phyloP scores from a whole-genome alignment of 2,113 vertebrate genomes.

The Tringa solitaria region DNA sequence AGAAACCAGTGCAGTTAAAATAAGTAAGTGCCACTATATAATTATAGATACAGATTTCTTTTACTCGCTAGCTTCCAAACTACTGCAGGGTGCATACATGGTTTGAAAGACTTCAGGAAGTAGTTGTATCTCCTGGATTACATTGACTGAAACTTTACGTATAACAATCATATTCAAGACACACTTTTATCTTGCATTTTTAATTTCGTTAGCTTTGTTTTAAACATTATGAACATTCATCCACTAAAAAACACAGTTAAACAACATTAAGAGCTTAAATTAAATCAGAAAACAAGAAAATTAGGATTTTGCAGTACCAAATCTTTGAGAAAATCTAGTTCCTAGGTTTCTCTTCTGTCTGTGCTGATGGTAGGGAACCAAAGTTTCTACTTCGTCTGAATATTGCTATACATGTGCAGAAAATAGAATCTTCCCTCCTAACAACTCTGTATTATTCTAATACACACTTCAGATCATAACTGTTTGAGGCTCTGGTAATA shows the following conservation, averaged over 20 bases:
- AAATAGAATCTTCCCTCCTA: not conserved
- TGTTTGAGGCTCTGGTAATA: not conserved
- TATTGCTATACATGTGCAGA: not conserved
- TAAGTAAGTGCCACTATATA: not conserved
- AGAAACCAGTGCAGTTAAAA: not conserved
- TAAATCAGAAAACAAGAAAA: not conserved
- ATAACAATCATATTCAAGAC: not conserved
- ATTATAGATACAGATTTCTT: not conserved
- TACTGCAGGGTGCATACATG: not conserved
- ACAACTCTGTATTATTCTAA: not conserved
- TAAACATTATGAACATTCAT: not conserved
- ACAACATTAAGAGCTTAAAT: not conserved
- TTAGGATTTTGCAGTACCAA: not conserved
- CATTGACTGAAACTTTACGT: not conserved
- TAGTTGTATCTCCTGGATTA: not conserved
- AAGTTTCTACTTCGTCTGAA: not conserved
- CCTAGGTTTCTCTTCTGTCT: not conserved
- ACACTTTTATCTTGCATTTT: not conserved
- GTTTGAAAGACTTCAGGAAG: not conserved
- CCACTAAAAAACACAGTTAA: not conserved
- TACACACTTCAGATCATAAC: not conserved
- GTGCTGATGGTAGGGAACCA: not conserved
- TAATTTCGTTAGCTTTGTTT: not conserved
- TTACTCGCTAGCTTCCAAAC: not conserved
- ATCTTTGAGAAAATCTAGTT: not conserved